Percentiles rank a stretch among this genome's conserved stretches.
Evolutionary conservation across 2,113 vertebrate genomes (phyloP).

Genomic region (Recurvirostra avosetta): DNA sequence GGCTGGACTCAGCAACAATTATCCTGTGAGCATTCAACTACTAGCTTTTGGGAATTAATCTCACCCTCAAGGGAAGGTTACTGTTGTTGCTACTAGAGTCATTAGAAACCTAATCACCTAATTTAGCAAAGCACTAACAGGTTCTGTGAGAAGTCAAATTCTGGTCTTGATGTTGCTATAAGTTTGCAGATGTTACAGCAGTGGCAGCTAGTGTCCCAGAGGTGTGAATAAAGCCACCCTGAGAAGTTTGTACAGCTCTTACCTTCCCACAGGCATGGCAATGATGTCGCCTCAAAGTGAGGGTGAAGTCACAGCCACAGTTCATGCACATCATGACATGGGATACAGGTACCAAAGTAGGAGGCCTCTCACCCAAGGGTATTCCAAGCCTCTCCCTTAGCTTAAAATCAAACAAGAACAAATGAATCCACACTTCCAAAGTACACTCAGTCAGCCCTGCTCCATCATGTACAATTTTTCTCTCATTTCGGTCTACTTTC

Average conservation of each 20-base stretch:
- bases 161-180: not conserved
- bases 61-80: not conserved
- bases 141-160: not conserved
- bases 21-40: not conserved
- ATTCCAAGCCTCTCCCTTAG: constrained; percentile 82
- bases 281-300: constrained; percentile 90
- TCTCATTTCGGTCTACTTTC: not conserved
- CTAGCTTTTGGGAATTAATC: not conserved
- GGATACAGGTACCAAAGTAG: constrained; percentile 88
- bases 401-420: constrained; percentile 68
- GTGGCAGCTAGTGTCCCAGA: not conserved
- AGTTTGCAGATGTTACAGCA: not conserved
- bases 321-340: constrained; percentile 98
- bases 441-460: not conserved
- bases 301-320: constrained; percentile 92
- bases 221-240: not conserved
- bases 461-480: not conserved
- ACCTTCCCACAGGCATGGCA: constrained; percentile 97
- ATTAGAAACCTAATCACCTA: not conserved
- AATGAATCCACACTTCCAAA: not conserved
- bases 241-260: constrained; percentile 9
- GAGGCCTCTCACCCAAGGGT: constrained; percentile 88
- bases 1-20: not conserved
- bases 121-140: not conserved
- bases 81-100: not conserved